A percentile compares a stretch with the other conserved stretches of the same genome.
Conservation (phyloP, 2,888 invertebrate genomes). For the Falcaria lacertinaria region DNA sequence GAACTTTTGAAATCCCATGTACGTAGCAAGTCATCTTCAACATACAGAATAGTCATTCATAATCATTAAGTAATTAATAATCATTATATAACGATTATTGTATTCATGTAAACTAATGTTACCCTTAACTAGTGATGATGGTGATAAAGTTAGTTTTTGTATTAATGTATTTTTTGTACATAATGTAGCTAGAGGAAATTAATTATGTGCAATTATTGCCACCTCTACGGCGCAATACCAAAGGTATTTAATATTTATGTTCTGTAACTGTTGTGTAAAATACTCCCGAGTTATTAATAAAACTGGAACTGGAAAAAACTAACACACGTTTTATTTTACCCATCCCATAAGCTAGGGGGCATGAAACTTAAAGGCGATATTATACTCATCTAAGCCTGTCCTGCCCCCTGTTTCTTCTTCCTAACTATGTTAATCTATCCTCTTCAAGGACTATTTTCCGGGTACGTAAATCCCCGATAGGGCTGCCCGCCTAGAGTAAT, state of each 20-base stretch:
- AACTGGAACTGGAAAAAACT: slow-evolving; percentile 32
- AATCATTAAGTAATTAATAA: slow-evolving; percentile 15
- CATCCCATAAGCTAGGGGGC: neutral
- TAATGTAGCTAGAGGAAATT: slow-evolving; percentile 67
- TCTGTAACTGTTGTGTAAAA: slow-evolving; percentile 74
- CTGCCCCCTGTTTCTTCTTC: too few species aligned
- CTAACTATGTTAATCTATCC: too few species aligned
- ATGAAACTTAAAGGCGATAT: too few species aligned
- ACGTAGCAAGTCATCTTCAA: too few species aligned
- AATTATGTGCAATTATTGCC: slow-evolving; percentile 74
- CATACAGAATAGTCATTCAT: neutral
- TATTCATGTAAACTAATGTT: slow-evolving; percentile 42
- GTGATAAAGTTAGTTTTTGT: slow-evolving; percentile 49
- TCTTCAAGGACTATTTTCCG: too few species aligned
- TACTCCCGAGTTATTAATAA: slow-evolving; percentile 66
- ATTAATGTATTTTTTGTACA: slow-evolving; percentile 73
- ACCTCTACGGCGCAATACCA: slow-evolving; percentile 68
- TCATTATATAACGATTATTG: slow-evolving; percentile 27
- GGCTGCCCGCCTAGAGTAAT: too few species aligned
- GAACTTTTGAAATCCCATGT: neutral
- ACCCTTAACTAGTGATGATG: slow-evolving; percentile 49
- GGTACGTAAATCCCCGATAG: too few species aligned
- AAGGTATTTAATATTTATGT: slow-evolving; percentile 76
- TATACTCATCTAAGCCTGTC: too few species aligned
- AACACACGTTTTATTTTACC: slow-evolving; percentile 10